Conservation (phyloP, 2,888 invertebrate genomes). For the Calliopum simillimum region DNA sequence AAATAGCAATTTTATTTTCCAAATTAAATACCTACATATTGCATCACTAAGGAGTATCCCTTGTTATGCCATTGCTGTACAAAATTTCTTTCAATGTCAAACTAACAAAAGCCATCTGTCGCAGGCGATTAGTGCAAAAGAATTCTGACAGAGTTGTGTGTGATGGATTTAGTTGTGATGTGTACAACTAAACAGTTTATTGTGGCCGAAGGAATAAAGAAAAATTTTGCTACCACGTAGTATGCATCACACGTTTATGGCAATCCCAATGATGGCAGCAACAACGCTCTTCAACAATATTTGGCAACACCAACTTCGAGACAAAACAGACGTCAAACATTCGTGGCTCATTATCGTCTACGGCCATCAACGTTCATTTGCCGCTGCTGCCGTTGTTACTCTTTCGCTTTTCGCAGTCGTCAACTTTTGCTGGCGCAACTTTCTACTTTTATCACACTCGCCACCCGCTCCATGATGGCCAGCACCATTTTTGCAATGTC, state of each 20-base stretch:
- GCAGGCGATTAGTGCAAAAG: slow-evolving; percentile 29
- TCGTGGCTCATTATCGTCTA: slow-evolving; percentile 33
- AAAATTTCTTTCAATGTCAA: slow-evolving; percentile 19
- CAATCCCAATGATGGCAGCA: background rate
- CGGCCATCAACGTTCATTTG: slow-evolving; percentile 5
- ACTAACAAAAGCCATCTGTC: slow-evolving; percentile 29
- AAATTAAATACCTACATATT: too few relatives aligned
- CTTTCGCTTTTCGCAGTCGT: background rate
- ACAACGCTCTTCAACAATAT: background rate
- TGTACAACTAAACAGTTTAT: background rate
- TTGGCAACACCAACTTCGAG: slow-evolving; percentile 13
- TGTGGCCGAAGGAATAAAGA: background rate
- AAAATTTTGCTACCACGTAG: slow-evolving; percentile 2
- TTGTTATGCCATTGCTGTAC: background rate
- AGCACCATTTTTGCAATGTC: background rate
- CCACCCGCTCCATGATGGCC: background rate
- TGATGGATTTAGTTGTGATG: background rate
- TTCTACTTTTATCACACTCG: background rate
- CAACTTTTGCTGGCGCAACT: background rate
- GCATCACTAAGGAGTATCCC: too few relatives aligned
- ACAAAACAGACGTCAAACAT: slow-evolving; percentile 28
- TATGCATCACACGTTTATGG: slow-evolving; percentile 33
- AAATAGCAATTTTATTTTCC: too few relatives aligned
- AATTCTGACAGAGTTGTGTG: background rate
- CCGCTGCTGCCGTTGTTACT: background rate